A percentile compares a stretch with the other conserved stretches of the same genome.
Conservation (phyloP, 2,113 vertebrate species). For the Xenotilapia leptura region DNA sequence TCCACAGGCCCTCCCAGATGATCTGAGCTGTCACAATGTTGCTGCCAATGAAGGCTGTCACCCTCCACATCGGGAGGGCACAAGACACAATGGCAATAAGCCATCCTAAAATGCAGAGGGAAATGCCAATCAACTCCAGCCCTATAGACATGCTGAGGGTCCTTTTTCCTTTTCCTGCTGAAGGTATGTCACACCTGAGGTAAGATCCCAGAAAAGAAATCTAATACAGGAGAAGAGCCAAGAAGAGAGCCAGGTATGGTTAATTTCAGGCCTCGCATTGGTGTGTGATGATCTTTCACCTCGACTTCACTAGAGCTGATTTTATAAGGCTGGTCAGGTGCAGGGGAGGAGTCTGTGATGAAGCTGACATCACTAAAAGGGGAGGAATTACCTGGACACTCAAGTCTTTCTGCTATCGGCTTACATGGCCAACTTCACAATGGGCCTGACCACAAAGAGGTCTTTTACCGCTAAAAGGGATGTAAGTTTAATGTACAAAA, state of each 20-base stretch:
- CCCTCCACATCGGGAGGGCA: slow-evolving; percentile 73
- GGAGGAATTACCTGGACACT: slow-evolving; percentile 36
- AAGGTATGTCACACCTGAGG: slow-evolving; percentile 6
- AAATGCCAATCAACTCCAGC: slow-evolving; percentile 70
- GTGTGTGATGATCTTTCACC: slow-evolving; percentile 34
- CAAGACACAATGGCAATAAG: slow-evolving; percentile 70
- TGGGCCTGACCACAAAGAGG: slow-evolving; percentile 39
- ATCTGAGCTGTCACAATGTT: slow-evolving; percentile 76
- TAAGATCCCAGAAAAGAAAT: not conserved
- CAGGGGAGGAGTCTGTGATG: slow-evolving; percentile 59
- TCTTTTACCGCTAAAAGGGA: slow-evolving; percentile 17
- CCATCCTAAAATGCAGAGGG: slow-evolving; percentile 71
- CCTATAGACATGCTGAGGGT: slow-evolving; percentile 63
- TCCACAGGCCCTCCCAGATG: slow-evolving; percentile 76
- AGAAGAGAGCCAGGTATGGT: not conserved
- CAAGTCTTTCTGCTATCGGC: slow-evolving; percentile 31
- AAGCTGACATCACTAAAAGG: slow-evolving; percentile 50
- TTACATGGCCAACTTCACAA: slow-evolving; percentile 52
- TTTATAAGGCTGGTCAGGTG: slow-evolving; percentile 67
- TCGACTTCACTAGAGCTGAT: slow-evolving; percentile 44
- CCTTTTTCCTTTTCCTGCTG: not conserved
- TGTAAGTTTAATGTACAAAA: not conserved
- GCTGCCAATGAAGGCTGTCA: slow-evolving; percentile 73
- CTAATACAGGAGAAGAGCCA: not conserved
- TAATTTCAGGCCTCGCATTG: not conserved